Percentiles rank a stretch among this genome's conserved stretches.
Evolutionary conservation across 2,888 invertebrate genomes (phyloP).

Genomic region (Agonopterix arenella): DNA sequence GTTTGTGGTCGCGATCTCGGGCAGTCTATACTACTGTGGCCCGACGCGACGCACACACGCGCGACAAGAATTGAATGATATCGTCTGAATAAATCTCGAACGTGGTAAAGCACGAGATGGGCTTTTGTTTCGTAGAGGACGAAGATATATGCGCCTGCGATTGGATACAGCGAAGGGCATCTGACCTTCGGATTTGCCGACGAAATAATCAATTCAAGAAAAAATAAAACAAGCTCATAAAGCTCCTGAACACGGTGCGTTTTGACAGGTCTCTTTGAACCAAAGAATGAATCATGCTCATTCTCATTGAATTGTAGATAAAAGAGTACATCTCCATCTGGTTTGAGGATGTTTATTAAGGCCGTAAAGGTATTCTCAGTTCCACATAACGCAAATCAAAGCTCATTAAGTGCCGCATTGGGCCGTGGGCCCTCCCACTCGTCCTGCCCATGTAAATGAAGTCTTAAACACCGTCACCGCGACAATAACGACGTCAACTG

Average conservation of each 20-base stretch:
- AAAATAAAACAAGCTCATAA: no score
- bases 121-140: conserved; percentile 34
- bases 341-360: neutral
- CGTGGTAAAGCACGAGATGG: conserved; percentile 52
- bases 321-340: neutral
- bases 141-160: conserved; percentile 20
- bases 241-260: no score
- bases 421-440: conserved; percentile 4
- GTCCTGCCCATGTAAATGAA: conserved; percentile 35
- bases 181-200: conserved; percentile 7
- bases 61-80: conserved; percentile 39
- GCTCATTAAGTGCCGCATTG: conserved; percentile 12
- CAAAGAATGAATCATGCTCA: no score
- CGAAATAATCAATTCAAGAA: no score
- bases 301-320: no score
- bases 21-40: neutral
- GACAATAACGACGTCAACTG: conserved; percentile 37
- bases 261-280: no score
- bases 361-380: neutral
- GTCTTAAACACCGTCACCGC: conserved; percentile 27
- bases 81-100: conserved; percentile 51
- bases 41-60: conserved; percentile 27
- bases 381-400: conserved; percentile 10
- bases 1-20: no score
- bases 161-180: conserved; percentile 9